Percentiles rank a stretch among this genome's conserved stretches.
Evolutionary conservation across 2,888 invertebrate genomes (phyloP).

Genomic region (Vanessa cardui): DNA sequence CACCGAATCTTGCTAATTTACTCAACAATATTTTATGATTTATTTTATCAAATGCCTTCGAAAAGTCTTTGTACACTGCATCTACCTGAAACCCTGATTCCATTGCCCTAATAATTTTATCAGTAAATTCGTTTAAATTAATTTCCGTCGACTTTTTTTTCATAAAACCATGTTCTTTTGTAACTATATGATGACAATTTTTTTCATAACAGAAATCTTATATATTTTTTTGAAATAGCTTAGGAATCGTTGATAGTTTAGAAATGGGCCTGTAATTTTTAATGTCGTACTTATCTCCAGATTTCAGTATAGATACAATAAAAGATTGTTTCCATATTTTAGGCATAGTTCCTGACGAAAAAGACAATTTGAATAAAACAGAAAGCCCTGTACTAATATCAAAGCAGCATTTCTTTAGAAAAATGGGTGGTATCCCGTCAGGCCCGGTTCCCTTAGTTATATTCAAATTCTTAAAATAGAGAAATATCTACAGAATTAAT

Average conservation of each 20-base stretch:
- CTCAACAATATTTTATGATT: neutral
- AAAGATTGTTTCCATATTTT: neutral
- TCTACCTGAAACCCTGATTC: neutral
- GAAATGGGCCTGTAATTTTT: neutral
- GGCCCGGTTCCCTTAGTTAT: constrained; percentile 5
- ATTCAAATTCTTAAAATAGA: no score
- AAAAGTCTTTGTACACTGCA: neutral
- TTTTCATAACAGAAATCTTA: neutral
- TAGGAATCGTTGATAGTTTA: neutral
- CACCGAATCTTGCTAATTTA: neutral
- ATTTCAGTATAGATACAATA: neutral
- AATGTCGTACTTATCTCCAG: neutral
- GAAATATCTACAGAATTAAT: no score
- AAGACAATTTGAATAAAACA: neutral
- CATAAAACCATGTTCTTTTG: neutral
- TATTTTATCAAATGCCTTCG: neutral
- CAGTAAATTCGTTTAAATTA: neutral
- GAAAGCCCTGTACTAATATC: neutral
- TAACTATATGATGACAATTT: neutral
- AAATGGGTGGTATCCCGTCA: neutral
- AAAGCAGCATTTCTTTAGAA: neutral
- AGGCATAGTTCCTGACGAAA: neutral
- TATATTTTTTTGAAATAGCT: neutral
- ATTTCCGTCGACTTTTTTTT: neutral
- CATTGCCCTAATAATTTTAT: neutral